Base-by-base conservation (phyloP, 2,113 vertebrate genomes). In the Thunnus maccoyii region DNA sequence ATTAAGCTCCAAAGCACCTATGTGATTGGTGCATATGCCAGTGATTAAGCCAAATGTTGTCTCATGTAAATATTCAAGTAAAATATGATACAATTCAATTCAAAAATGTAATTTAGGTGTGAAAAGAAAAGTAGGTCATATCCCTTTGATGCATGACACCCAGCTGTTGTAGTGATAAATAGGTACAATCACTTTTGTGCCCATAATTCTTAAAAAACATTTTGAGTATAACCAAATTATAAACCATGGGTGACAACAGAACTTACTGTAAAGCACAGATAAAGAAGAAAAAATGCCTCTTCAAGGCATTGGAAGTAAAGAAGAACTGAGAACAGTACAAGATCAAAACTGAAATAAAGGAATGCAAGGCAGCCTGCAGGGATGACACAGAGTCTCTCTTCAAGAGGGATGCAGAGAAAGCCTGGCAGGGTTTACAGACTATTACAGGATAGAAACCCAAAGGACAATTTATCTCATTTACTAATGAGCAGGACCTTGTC, bases 401-500 rank as follows among this genome's bases (percentile, higher is more conserved):
- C 12, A 22, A 25, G 20, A 46, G 17, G 17, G 41, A 60, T 46
- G n/a, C 18, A 27, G 46, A 66, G 41, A 48, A 54, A 52, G 30
- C 54, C 61, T 83, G 61, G 47, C 56, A 68, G 69, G 20, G n/a
- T 61, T 78, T 44, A 58, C 36, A 61, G 25, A 64, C 52, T 60
- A 7, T 41, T 44, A 17, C 61, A 66, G 62, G 20, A 22, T 6
- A 18, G 50, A 27, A 67, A 58, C 64, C 57, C 71, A 58, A 30
- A 60, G 58, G 64, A 80, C 76, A 58, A 51, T 25, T 79, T 51
- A 75, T 75, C 58, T 65, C 46, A 57, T 74, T 75, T 64, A 70
- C 25, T 73, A 84, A 84, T 46, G 70, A 81, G 63, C 70, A 18
- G 22, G n/a, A 36, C 65, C 57, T 54, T 70, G 71, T 68, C 71